A percentile compares a stretch with the other conserved stretches of the same genome.
Evolutionary conservation across 2,113 vertebrate genomes (phyloP).

Genomic region (Corapipo altera): DNA sequence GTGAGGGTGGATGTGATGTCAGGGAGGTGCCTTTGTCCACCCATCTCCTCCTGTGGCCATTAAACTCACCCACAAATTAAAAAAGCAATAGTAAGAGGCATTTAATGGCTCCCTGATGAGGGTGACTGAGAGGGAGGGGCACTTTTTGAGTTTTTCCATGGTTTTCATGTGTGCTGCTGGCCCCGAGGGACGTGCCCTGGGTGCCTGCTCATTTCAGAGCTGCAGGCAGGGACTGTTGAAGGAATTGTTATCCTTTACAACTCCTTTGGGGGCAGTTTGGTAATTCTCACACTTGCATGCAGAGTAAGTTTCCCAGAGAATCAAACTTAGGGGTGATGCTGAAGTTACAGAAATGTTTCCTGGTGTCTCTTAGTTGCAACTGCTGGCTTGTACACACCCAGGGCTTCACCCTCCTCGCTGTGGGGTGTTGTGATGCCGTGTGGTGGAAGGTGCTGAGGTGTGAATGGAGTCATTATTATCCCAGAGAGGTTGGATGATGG

Average conservation of each 20-base stretch:
- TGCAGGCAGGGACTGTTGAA: not conserved
- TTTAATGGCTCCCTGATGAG: not conserved
- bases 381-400: not conserved
- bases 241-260: not conserved
- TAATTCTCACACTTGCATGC: not conserved
- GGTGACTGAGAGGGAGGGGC: not conserved
- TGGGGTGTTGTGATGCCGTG: not conserved
- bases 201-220: constrained; percentile 25
- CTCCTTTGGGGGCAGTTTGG: not conserved
- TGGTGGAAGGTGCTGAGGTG: constrained; percentile 30
- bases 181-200: not conserved
- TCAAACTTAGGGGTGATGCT: not conserved
- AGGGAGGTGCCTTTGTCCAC: not conserved
- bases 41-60: not conserved
- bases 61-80: not conserved
- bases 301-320: not conserved
- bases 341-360: not conserved
- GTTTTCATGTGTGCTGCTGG: not conserved
- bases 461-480: not conserved
- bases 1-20: fast-evolving
- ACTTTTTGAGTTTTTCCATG: not conserved
- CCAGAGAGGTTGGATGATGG: constrained; percentile 13
- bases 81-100: not conserved
- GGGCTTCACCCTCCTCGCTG: not conserved
- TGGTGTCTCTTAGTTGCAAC: not conserved